Conservation (phyloP, 2,113 vertebrate species). For the Erythrolamprus reginae region DNA sequence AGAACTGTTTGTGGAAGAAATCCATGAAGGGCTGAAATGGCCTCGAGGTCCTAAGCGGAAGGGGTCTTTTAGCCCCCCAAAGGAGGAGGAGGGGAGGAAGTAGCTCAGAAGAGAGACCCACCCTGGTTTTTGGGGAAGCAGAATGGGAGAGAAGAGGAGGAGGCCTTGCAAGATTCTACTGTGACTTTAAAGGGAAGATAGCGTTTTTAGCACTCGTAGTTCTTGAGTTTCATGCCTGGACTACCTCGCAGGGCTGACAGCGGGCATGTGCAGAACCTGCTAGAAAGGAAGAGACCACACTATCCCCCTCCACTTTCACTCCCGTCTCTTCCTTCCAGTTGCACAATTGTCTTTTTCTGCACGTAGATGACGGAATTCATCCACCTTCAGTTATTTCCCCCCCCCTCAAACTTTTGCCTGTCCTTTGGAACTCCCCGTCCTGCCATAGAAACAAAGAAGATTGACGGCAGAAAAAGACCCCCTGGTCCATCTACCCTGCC, state of each 20-base stretch:
- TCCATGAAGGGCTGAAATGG: not conserved
- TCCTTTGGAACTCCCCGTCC: not conserved
- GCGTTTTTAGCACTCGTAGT: not conserved
- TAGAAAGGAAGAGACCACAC: not conserved
- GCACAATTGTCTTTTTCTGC: not conserved
- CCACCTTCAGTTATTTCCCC: too few relatives aligned
- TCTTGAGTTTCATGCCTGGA: not conserved
- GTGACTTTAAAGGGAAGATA: not conserved
- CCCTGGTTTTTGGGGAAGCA: not conserved
- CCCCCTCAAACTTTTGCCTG: not conserved
- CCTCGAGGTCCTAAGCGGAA: too few relatives aligned
- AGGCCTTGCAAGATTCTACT: not conserved
- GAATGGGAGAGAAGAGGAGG: not conserved
- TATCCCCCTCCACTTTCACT: not conserved
- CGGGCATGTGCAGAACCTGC: not conserved
- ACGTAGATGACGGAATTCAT: not conserved
- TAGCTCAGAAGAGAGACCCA: not conserved
- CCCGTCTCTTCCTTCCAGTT: not conserved
- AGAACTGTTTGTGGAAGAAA: not conserved
- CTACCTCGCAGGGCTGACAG: not conserved
- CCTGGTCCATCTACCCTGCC: too few relatives aligned
- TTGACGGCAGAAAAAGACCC: too few relatives aligned
- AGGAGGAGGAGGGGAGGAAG: not conserved
- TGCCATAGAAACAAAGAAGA: too few relatives aligned
- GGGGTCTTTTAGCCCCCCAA: rapidly evolving